Evolutionary conservation across 2,888 invertebrate species (phyloP).

Genomic region (Isoperla grammatica): DNA sequence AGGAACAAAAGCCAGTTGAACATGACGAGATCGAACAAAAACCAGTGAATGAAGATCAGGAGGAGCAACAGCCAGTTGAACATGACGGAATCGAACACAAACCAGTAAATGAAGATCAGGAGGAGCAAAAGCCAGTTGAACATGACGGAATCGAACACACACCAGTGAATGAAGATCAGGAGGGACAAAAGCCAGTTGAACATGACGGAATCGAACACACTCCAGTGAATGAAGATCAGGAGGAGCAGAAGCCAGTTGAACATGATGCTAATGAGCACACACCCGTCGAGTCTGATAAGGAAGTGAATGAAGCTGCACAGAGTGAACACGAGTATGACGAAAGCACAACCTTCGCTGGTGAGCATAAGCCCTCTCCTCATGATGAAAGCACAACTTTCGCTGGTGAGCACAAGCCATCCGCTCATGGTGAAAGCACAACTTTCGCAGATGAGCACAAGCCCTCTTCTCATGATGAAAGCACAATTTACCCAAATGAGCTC

Average conservation of each 20-base stretch:
- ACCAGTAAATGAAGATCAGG: not conserved
- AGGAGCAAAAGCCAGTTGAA: conserved; percentile 22
- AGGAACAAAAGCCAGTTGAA: conserved; percentile 22
- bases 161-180: conserved; percentile 32
- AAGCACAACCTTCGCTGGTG: not conserved
- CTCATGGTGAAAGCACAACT: not conserved
- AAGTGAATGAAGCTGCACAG: not conserved
- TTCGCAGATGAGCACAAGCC: not conserved
- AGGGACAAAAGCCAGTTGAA: conserved; percentile 30
- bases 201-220: conserved; percentile 1
- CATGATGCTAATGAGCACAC: conserved; percentile 13
- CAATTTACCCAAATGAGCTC: not conserved
- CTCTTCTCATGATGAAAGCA: not conserved
- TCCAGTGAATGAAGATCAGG: conserved; percentile 22
- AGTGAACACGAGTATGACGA: not conserved
- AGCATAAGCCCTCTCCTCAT: too few relatives aligned
- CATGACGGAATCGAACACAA: conserved; percentile 12
- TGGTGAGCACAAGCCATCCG: too few relatives aligned
- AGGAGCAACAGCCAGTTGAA: conserved; percentile 30
- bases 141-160: conserved; percentile 23
- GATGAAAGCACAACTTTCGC: not conserved
- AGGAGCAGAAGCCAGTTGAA: too few relatives aligned
- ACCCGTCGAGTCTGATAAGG: not conserved
- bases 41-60: conserved; percentile 32
- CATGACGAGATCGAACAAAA: conserved; percentile 23